Percentiles rank a stretch among this genome's conserved stretches.
These are phyloP conservation scores for Albula goreensis DNA, from an alignment of 2,113 vertebrate genomes.

Conservation along the genomic window DNA sequence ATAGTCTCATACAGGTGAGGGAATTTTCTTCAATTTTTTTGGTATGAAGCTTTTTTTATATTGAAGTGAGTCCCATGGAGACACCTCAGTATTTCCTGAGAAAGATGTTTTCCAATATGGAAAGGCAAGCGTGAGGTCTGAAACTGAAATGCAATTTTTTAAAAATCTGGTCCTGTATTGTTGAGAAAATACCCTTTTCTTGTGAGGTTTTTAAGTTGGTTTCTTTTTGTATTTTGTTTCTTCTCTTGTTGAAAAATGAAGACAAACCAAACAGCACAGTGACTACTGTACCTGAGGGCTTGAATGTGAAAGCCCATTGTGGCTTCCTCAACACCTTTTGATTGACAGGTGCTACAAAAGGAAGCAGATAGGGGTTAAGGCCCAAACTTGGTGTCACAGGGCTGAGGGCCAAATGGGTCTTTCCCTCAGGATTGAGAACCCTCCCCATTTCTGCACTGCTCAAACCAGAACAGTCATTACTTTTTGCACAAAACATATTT, in stretches of 20 bases:
- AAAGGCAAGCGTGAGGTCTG: slow-evolving; percentile 61
- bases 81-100: slow-evolving; percentile 54
- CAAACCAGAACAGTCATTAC: slow-evolving; percentile 9
- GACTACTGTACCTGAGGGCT: slow-evolving; percentile 6
- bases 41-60: slow-evolving; percentile 34
- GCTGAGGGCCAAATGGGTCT: too few species aligned
- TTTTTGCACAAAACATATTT: slow-evolving; percentile 27
- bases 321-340: slow-evolving; percentile 42
- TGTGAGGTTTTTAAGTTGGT: background rate
- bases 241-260: background rate
- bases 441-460: background rate
- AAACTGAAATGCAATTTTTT: slow-evolving; percentile 41
- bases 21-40: slow-evolving; percentile 32
- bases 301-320: slow-evolving; percentile 19
- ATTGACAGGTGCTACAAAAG: slow-evolving; percentile 32
- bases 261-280: background rate
- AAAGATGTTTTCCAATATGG: slow-evolving; percentile 54
- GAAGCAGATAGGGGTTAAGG: background rate
- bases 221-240: background rate
- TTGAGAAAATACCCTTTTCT: slow-evolving; percentile 11
- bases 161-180: slow-evolving; percentile 23
- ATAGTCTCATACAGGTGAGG: slow-evolving; percentile 38
- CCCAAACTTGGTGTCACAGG: background rate
- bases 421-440: background rate
- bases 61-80: slow-evolving; percentile 42